Conservation (phyloP, 2,113 vertebrate species). For the Megaleporinus macrocephalus region DNA sequence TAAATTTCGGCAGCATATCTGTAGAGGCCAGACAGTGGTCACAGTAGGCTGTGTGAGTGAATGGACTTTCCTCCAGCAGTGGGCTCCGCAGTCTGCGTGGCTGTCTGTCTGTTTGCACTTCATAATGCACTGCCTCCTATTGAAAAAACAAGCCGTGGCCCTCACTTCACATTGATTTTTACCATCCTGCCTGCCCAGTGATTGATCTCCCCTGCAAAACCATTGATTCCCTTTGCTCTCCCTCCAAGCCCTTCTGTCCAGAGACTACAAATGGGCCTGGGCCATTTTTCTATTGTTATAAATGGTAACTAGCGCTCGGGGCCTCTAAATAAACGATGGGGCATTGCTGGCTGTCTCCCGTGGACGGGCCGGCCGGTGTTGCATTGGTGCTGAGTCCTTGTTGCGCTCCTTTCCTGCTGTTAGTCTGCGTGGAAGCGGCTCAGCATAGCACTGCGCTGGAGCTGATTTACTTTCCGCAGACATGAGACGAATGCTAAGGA, state of each 20-base stretch:
- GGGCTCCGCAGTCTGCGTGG: not conserved
- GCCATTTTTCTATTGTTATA: slow-evolving; percentile 55
- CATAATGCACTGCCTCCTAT: slow-evolving; percentile 61
- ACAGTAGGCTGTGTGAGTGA: slow-evolving; percentile 1
- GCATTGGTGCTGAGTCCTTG: slow-evolving; percentile 8
- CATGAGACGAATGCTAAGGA: slow-evolving; percentile 16
- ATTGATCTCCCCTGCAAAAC: slow-evolving; percentile 68
- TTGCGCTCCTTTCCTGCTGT: slow-evolving; percentile 5
- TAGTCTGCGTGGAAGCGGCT: slow-evolving; percentile 4
- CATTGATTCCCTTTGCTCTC: slow-evolving; percentile 46
- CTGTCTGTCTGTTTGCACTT: slow-evolving; percentile 53
- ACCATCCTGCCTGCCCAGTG: slow-evolving; percentile 58
- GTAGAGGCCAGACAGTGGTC: not conserved
- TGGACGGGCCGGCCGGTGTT: slow-evolving; percentile 11
- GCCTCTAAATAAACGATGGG: slow-evolving; percentile 51
- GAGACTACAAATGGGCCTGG: slow-evolving; percentile 51
- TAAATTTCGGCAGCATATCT: not conserved
- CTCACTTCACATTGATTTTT: slow-evolving; percentile 72
- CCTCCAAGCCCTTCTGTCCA: slow-evolving; percentile 43
- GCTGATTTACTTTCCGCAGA: slow-evolving; percentile 12
- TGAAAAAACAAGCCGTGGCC: slow-evolving; percentile 63
- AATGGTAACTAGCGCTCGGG: slow-evolving; percentile 49
- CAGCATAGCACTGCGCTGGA: not conserved
- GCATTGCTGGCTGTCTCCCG: slow-evolving; percentile 25
- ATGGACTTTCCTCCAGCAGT: not conserved